Conservation (phyloP, 2,888 invertebrate genomes). For the Pristionchus arcanus region DNA sequence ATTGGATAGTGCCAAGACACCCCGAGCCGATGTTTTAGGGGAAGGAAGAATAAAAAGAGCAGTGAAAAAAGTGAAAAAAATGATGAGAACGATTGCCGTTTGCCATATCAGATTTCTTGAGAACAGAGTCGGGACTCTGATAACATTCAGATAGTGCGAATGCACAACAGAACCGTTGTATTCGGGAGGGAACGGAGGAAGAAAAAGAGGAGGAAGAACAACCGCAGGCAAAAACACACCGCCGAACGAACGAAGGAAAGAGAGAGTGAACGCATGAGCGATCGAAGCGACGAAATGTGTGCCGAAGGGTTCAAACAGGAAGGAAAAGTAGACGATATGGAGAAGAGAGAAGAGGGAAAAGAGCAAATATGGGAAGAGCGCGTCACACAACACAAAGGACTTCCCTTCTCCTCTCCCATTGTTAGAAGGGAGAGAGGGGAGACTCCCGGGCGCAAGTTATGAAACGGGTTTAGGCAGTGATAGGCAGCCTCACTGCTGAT, state of each 20-base stretch:
- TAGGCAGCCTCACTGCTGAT: background rate
- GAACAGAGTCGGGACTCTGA: background rate
- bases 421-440: slow-evolving; percentile 23
- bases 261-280: background rate
- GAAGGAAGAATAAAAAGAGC: background rate
- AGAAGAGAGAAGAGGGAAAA: background rate
- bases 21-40: background rate
- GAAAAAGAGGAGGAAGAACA: background rate
- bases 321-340: slow-evolving; percentile 47
- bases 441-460: slow-evolving; percentile 13
- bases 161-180: background rate
- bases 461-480: slow-evolving; percentile 36
- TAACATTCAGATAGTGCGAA: background rate
- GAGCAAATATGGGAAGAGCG: slow-evolving; percentile 39
- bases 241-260: background rate
- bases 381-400: slow-evolving; percentile 28
- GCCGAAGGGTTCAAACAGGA: slow-evolving; percentile 43
- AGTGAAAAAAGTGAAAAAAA: background rate
- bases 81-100: background rate
- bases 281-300: background rate
- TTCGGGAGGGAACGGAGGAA: background rate
- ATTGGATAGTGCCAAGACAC: too few species aligned
- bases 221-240: slow-evolving; percentile 2
- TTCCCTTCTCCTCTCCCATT: slow-evolving; percentile 1
- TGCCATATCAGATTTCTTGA: background rate